phyloP scores from a whole-genome alignment of 1,140 invertebrate genomes.

The Tetraneura akinire region DNA sequence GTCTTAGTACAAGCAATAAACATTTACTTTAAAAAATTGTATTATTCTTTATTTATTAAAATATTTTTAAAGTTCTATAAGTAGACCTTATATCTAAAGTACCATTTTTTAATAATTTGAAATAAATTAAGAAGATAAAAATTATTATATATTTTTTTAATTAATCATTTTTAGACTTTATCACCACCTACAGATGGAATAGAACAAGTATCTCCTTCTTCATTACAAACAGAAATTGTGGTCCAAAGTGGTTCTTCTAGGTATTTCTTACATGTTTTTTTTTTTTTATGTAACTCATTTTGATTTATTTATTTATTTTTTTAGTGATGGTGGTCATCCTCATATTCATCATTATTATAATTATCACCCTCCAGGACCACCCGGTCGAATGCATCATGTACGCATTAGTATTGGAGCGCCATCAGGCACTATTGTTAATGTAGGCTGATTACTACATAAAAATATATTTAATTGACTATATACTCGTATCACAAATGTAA shows the following conservation, averaged over 20 bases:
- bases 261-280: conserved; percentile 22
- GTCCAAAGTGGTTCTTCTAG: conserved; percentile 56
- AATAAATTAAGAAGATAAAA: too few species aligned
- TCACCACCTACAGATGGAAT: conserved; percentile 50
- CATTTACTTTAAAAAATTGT: too few species aligned
- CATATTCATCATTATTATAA: conserved; percentile 71
- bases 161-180: conserved; percentile 43
- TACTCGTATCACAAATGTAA: too few species aligned
- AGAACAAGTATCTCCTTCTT: conserved; percentile 40
- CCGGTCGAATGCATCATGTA: conserved; percentile 47
- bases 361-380: conserved; percentile 61
- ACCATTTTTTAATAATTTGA: too few species aligned
- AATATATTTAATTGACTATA: neutral
- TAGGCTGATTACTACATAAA: neutral
- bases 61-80: too few species aligned
- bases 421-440: conserved; percentile 46
- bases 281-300: neutral
- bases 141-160: too few species aligned
- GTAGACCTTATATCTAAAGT: too few species aligned
- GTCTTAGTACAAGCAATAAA: too few species aligned
- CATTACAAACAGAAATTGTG: conserved; percentile 57
- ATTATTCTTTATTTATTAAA: too few species aligned
- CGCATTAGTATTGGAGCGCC: conserved; percentile 47
- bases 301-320: conserved; percentile 30
- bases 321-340: conserved; percentile 59